Evolutionary conservation across 2,797 vertebrate species (phyloP).

Genomic region (Melanotaenia boesemani): DNA sequence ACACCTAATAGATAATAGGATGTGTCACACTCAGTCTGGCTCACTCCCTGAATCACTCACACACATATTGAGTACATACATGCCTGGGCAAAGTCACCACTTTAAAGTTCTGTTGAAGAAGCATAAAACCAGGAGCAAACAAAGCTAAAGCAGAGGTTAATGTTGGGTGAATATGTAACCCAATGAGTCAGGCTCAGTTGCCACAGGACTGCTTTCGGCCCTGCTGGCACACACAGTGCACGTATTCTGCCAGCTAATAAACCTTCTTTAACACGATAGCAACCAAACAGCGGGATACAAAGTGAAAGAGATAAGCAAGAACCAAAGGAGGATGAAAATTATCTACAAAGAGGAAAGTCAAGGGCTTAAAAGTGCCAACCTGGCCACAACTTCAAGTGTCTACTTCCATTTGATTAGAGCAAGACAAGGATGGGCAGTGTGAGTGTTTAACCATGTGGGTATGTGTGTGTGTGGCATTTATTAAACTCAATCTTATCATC

Average conservation of each 20-base stretch:
- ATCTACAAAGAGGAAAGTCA: constrained; percentile 65
- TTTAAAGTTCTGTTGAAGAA: constrained; percentile 42
- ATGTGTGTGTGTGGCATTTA: constrained; percentile 8
- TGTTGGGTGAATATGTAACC: constrained; percentile 66
- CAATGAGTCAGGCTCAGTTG: constrained; percentile 72
- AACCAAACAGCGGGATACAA: constrained; percentile 33
- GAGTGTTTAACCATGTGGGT: constrained; percentile 16
- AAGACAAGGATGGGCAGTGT: constrained; percentile 16
- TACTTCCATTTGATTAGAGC: constrained; percentile 54
- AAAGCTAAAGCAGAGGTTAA: constrained; percentile 38
- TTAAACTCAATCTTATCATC: constrained; percentile 51
- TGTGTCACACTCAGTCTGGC: constrained; percentile 67
- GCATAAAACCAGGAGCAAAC: constrained; percentile 52
- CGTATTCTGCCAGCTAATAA: constrained; percentile 61
- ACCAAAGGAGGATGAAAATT: constrained; percentile 35
- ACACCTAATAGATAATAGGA: constrained; percentile 74
- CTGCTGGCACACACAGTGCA: constrained; percentile 58
- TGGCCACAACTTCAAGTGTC: constrained; percentile 51
- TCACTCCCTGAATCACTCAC: constrained; percentile 53
- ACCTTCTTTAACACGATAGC: constrained; percentile 62
- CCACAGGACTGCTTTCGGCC: constrained; percentile 75
- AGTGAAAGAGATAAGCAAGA: constrained; percentile 18
- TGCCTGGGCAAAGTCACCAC: constrained; percentile 51
- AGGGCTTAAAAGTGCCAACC: constrained; percentile 54
- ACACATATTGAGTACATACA: constrained; percentile 48